Evolutionary conservation across 1,140 invertebrate species (phyloP).

Genomic region (Ephestia elutella): DNA sequence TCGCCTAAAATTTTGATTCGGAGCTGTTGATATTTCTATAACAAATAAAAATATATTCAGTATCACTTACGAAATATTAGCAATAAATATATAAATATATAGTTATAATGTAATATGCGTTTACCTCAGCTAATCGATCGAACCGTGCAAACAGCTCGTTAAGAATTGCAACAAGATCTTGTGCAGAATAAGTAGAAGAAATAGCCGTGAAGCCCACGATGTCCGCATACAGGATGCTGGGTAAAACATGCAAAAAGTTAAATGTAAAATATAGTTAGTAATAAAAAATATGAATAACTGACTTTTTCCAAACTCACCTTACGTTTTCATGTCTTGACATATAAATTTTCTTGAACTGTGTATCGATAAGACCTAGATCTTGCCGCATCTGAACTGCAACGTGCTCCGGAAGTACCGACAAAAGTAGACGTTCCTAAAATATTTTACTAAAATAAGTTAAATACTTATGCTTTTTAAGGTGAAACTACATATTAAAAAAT

Average conservation of each 20-base stretch:
- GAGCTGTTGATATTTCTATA: conserved; percentile 93
- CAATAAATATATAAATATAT: conserved; percentile 14
- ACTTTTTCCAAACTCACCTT: conserved; percentile 76
- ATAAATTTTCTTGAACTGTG: conserved; percentile 98
- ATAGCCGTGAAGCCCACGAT: conserved; percentile 96
- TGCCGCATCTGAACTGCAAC: conserved; percentile 95
- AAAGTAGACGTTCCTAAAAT: conserved; percentile 87
- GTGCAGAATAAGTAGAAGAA: conserved; percentile 94
- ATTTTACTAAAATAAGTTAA: conserved; percentile 1
- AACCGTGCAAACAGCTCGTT: conserved; percentile 96
- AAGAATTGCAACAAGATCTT: conserved; percentile 93
- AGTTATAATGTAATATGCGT: conserved; percentile 16
- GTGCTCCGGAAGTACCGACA: conserved; percentile 95
- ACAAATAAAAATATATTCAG: conserved; percentile 31
- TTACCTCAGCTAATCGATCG: conserved; percentile 91
- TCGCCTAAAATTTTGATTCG: conserved; percentile 97
- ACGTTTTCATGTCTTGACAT: conserved; percentile 98
- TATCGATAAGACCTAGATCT: conserved; percentile 89
- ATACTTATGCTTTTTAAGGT: not conserved
- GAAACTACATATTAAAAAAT: not conserved
- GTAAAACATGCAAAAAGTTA: conserved; percentile 23
- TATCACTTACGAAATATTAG: not conserved
- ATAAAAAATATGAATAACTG: conserved; percentile 5
- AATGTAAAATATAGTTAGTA: conserved; percentile 20
- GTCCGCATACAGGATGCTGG: conserved; percentile 90